Evolutionary conservation across 2,888 invertebrate genomes (phyloP), one percentile per base, ranked within the genome.

Genomic region (Suillia variegata): DNA sequence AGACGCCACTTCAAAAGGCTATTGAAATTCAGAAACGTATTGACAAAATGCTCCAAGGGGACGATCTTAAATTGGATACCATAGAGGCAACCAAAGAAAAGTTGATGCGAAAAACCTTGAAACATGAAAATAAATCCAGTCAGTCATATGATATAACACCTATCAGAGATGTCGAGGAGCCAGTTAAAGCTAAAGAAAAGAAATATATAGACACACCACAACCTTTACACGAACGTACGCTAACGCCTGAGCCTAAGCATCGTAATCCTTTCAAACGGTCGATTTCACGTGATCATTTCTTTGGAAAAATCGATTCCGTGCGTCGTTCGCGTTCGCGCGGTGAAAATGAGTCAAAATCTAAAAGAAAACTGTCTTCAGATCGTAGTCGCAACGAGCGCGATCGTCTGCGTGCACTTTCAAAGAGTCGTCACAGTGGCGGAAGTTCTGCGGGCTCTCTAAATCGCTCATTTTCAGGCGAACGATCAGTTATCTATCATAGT

Each of bases 11-110:
- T 15, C 64, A 70, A 53, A 67, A 63, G 18, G 63, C 67, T 51
- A 70, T 69, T 22, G 79, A 77, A 54, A 78, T 76, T 62, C 76
- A 78, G 24, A 74, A 68, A 53, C 71, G 78, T 12, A 79, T 78
- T 55, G 79, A 72, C 2, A 78, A 77, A 21, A 59, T 78, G 56
- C 67, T 78, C 6, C 70, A 78, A 45, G 78, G 77, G 3, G 70
- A 74, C 12, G 79, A 77, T 57, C 62, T 75, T 15, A 70, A 76
- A 49, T 59, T 72, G 20, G 75, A 76, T 21, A 63, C 70, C 6
- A 65, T 78, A 56, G 47, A 73, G 48, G 74, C 69, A 48, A 67
- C 63, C 2, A 67, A 67, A 38, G 73, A 68, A 34, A 67, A 70
- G 38, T 56, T 74, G 15, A 21, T 74, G 22, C 20, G 8, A 6